A percentile compares a stretch with the other conserved stretches of the same genome.
Evolutionary conservation across 2,888 invertebrate species (phyloP).

Genomic region (Gastracanthus pulcherrimus): DNA sequence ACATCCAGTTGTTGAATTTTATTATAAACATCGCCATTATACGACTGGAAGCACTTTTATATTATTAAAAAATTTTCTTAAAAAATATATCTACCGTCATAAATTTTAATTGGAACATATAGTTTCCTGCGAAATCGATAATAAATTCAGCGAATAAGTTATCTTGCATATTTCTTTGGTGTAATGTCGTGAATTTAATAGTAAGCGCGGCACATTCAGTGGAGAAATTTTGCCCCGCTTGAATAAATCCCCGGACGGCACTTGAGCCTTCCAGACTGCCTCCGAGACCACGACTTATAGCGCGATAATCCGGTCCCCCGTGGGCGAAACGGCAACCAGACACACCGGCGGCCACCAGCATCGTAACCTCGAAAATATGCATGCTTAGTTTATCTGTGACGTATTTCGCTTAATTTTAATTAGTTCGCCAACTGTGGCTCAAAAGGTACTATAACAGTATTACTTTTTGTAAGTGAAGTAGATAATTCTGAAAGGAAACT

Average conservation of each 20-base stretch:
- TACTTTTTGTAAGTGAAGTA: too few species aligned
- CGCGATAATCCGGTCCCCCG: constrained; percentile 27
- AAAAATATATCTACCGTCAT: too few species aligned
- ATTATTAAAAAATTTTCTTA: too few species aligned
- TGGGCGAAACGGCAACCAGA: background rate
- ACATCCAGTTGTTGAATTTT: background rate
- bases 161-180: background rate
- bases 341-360: background rate
- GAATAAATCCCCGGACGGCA: constrained; percentile 30
- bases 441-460: background rate
- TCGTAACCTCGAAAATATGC: background rate
- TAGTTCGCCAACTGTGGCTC: background rate
- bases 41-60: too few species aligned
- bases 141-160: background rate
- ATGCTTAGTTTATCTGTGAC: background rate
- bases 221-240: background rate
- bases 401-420: background rate
- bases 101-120: too few species aligned
- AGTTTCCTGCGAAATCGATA: background rate
- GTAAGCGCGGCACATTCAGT: background rate
- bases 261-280: background rate
- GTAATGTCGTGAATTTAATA: background rate
- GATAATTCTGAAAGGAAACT: too few species aligned
- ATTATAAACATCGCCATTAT: too few species aligned
- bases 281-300: constrained; percentile 27